Percentiles rank a stretch among this genome's conserved stretches.
phyloP scores from a whole-genome alignment of 2,113 vertebrate genomes.

The Aegithalos caudatus region DNA sequence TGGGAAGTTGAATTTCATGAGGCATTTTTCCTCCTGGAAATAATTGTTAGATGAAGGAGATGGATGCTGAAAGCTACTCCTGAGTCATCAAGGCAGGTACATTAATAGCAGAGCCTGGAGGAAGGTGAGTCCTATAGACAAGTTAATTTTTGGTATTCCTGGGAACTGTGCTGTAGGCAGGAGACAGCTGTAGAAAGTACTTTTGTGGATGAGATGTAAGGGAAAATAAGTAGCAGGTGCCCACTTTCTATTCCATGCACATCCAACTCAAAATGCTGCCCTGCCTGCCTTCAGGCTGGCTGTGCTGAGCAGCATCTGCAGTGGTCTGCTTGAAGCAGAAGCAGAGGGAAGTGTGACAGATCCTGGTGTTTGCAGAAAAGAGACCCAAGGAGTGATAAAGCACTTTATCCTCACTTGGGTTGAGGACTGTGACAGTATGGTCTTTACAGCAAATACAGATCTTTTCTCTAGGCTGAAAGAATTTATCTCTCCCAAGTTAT shows the following conservation, averaged over 20 bases:
- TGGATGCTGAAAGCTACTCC: neutral
- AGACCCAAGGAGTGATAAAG: neutral
- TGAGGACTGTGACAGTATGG: conserved; percentile 61
- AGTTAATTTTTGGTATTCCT: neutral
- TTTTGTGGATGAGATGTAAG: neutral
- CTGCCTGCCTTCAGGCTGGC: neutral
- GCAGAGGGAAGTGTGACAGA: neutral
- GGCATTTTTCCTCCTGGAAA: neutral
- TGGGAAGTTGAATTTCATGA: neutral
- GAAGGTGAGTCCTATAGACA: neutral
- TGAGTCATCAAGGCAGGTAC: rapidly evolving
- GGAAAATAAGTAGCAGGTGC: neutral
- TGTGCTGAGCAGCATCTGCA: neutral
- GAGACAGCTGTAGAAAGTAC: neutral
- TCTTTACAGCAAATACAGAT: conserved; percentile 71
- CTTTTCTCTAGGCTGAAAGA: conserved; percentile 73
- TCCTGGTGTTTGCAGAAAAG: neutral
- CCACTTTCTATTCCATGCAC: neutral
- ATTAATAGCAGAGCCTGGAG: neutral
- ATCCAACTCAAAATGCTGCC: rapidly evolving
- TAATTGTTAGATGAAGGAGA: neutral
- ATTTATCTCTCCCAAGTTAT: conserved; percentile 82
- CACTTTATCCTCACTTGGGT: neutral
- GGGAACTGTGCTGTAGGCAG: neutral
- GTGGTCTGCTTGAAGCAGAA: too few relatives aligned